A percentile compares a stretch with the other conserved stretches of the same genome.
Evolutionary conservation across 23 tunicate genomes (phyloP).

Genomic region (Oikopleura vanhoeffeni): DNA sequence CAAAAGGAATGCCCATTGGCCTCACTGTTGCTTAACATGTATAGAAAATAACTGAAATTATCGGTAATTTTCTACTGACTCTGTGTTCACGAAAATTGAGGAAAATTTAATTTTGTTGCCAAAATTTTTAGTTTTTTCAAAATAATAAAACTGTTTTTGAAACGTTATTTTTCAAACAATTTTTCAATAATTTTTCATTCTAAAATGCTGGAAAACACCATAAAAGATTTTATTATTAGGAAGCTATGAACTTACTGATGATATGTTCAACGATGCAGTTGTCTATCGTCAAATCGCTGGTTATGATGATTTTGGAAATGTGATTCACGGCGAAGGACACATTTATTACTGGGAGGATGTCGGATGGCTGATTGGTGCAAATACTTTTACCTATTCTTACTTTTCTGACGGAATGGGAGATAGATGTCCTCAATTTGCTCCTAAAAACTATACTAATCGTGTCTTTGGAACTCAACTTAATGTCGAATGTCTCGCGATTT

Average conservation of each 20-base stretch:
- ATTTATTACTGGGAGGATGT: constrained; percentile 14
- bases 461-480: background rate
- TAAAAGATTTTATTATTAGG: no score
- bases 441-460: background rate
- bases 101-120: no score
- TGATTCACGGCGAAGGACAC: background rate
- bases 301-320: background rate
- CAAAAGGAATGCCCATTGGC: no score
- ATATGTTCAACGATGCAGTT: background rate
- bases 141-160: no score
- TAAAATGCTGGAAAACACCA: no score
- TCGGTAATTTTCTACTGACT: no score
- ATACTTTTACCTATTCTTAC: constrained; percentile 7
- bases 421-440: constrained; percentile 6
- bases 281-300: background rate
- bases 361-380: constrained; percentile 4
- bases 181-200: no score
- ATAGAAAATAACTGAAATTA: no score
- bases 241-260: background rate
- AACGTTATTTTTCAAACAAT: no score
- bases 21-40: no score
- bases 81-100: no score
- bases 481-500: background rate
- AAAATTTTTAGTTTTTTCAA: no score
- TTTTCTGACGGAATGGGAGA: constrained; percentile 10